Evolutionary conservation across 2,888 invertebrate species (phyloP).

Genomic region (Ariolimax columbianus): DNA sequence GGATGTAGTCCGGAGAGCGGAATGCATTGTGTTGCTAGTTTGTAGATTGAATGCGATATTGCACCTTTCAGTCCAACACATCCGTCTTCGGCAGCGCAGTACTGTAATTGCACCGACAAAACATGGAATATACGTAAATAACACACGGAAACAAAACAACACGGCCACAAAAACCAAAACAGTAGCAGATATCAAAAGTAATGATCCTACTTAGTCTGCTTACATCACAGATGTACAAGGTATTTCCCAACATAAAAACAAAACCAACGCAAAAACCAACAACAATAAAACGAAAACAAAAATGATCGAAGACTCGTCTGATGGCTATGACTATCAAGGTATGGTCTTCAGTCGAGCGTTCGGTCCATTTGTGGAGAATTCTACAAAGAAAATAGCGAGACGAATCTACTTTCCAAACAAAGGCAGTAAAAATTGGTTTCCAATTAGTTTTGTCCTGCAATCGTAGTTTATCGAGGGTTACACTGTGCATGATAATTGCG

Average conservation of each 20-base stretch:
- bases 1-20: too few species aligned
- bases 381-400: neutral
- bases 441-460: slow-evolving; percentile 32
- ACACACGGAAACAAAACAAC: too few species aligned
- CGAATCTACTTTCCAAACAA: slow-evolving; percentile 4
- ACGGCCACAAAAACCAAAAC: too few species aligned
- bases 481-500: neutral
- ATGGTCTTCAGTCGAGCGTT: neutral
- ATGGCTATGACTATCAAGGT: slow-evolving; percentile 1
- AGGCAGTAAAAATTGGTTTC: slow-evolving; percentile 38
- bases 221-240: neutral
- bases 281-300: slow-evolving; percentile 7
- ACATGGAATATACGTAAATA: too few species aligned
- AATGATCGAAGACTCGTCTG: neutral
- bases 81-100: too few species aligned
- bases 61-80: too few species aligned
- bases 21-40: too few species aligned
- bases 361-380: slow-evolving; percentile 1
- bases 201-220: too few species aligned
- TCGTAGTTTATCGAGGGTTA: neutral
- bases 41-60: too few species aligned
- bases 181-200: too few species aligned
- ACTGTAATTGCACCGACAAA: too few species aligned
- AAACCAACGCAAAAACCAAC: neutral
- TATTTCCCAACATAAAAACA: neutral